Conservation (phyloP, 2,797 vertebrate genomes). For the Silurus lanzhouensis region DNA sequence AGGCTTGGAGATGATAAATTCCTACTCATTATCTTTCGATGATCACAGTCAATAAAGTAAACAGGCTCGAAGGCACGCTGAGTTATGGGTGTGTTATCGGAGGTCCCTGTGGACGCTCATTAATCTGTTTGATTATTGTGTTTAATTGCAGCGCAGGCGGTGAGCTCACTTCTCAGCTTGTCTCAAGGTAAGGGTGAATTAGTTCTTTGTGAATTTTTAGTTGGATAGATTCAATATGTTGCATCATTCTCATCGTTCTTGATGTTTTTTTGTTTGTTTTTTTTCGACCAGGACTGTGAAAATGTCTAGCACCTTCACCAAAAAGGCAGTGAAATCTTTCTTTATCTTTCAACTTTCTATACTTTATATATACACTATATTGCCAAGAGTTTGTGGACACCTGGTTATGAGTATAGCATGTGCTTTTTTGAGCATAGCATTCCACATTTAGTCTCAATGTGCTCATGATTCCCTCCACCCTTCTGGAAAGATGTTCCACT, state of each 20-base stretch:
- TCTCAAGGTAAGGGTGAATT: not conserved
- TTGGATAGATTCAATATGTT: not conserved
- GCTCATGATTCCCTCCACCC: too few relatives aligned
- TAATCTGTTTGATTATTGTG: constrained; percentile 74
- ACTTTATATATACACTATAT: too few relatives aligned
- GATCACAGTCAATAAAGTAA: constrained; percentile 38
- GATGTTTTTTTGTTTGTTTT: not conserved
- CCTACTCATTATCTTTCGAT: constrained; percentile 40
- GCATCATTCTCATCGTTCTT: constrained; percentile 7
- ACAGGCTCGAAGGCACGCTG: constrained; percentile 20
- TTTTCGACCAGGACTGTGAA: not conserved
- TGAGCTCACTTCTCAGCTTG: constrained; percentile 61
- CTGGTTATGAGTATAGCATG: too few relatives aligned
- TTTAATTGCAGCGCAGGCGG: constrained; percentile 67
- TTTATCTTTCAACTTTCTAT: not conserved
- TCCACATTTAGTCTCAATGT: too few relatives aligned
- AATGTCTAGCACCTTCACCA: constrained; percentile 17
- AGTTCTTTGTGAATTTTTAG: not conserved
- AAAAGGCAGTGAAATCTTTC: not conserved
- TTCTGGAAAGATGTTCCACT: too few relatives aligned
- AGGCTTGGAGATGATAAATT: constrained; percentile 38
- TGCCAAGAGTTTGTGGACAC: too few relatives aligned
- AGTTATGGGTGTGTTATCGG: constrained; percentile 38
- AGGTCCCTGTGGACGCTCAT: constrained; percentile 64
- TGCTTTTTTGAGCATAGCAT: too few relatives aligned